These are phyloP conservation scores for Cydia fagiglandana DNA, from an alignment of 1,140 invertebrate species.

Conservation along the genomic window DNA sequence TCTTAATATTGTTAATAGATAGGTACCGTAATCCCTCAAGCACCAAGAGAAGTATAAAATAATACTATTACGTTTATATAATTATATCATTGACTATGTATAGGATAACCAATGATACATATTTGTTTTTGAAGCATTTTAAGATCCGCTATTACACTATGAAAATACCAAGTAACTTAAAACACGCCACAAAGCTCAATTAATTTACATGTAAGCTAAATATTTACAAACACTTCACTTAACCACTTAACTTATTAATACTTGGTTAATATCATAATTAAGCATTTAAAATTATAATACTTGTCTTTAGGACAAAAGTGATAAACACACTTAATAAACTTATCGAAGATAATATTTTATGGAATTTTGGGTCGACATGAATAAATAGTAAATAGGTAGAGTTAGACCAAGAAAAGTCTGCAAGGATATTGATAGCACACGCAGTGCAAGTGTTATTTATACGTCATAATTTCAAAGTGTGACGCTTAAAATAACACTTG, in stretches of 20 bases:
- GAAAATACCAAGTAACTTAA: not conserved
- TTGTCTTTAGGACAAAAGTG: constrained; percentile 40
- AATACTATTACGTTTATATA: not conserved
- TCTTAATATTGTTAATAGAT: not conserved
- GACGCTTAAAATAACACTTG: no score
- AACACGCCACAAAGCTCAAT: constrained; percentile 11
- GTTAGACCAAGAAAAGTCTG: no score
- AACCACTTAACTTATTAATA: constrained; percentile 40
- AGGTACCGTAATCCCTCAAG: not conserved
- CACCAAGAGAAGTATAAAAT: not conserved
- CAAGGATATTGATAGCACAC: no score
- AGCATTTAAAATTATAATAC: constrained; percentile 44
- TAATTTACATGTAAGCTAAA: constrained; percentile 30
- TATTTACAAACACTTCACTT: constrained; percentile 39
- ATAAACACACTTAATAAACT: not conserved
- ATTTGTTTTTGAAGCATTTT: not conserved
- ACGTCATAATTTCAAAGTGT: no score
- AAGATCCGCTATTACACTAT: not conserved
- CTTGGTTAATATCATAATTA: constrained; percentile 38
- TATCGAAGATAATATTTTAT: no score
- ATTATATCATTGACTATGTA: not conserved
- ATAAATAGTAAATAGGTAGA: no score
- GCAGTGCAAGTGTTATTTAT: no score
- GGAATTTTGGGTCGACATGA: no score
- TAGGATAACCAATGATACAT: not conserved